Percentiles rank a stretch among this genome's conserved stretches.
These are phyloP conservation scores for Odontesthes bonariensis DNA, from an alignment of 2,113 vertebrate species.

Conservation along the genomic window DNA sequence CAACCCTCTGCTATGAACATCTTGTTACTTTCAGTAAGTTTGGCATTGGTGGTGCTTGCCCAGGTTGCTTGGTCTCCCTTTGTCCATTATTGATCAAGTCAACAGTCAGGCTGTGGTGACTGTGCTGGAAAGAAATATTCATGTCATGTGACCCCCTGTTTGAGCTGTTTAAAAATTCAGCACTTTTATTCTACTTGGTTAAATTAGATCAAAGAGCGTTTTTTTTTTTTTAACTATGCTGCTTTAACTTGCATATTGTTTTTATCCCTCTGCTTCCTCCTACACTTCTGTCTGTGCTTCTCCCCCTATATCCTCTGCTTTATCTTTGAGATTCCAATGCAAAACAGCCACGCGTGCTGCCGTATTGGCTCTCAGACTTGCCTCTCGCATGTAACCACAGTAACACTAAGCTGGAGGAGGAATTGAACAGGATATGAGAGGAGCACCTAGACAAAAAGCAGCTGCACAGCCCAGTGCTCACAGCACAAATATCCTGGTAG, in stretches of 20 bases:
- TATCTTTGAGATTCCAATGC: constrained; percentile 47
- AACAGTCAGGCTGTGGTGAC: constrained; percentile 61
- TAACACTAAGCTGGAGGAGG: constrained; percentile 55
- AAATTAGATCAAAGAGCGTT: constrained; percentile 30
- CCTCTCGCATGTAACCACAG: constrained; percentile 70
- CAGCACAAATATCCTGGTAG: constrained; percentile 4
- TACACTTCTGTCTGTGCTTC: constrained; percentile 3
- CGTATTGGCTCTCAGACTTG: constrained; percentile 25
- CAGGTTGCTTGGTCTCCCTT: constrained; percentile 61
- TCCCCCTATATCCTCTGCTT: constrained; percentile 1
- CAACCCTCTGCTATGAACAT: no score
- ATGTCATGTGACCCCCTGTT: constrained; percentile 71
- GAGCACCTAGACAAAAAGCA: constrained; percentile 41
- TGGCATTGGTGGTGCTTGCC: background rate
- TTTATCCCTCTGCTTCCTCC: constrained; percentile 34
- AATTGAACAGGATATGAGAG: constrained; percentile 56
- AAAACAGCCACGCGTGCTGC: constrained; percentile 44
- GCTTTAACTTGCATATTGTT: constrained; percentile 36
- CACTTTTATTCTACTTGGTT: constrained; percentile 50
- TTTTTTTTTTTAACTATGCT: constrained; percentile 22
- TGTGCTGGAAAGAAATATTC: constrained; percentile 28
- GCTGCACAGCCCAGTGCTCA: constrained; percentile 19
- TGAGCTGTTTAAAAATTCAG: constrained; percentile 76
- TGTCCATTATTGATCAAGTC: constrained; percentile 63
- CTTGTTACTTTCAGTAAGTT: constrained; percentile 15